Conservation (phyloP, 1,140 invertebrate genomes). For the Drosophila nigromelanica region DNA sequence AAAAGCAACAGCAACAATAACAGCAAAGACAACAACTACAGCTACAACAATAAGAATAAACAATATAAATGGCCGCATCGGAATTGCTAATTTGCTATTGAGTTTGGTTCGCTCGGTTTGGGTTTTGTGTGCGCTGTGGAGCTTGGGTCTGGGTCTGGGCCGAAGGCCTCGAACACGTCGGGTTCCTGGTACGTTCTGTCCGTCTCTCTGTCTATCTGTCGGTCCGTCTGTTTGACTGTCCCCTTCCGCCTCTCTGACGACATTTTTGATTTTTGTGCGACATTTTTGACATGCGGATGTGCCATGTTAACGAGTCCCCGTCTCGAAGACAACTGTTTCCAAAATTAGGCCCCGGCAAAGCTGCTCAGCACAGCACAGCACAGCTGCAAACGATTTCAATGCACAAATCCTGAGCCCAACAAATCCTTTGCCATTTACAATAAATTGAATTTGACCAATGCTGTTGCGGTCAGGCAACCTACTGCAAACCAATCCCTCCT, state of each 20-base stretch:
- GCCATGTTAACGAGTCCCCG: conserved; percentile 69
- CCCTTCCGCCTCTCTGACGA: conserved; percentile 13
- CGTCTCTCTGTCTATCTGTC: conserved; percentile 11
- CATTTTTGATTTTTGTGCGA: conserved; percentile 78
- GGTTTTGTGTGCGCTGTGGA: conserved; percentile 23
- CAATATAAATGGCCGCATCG: conserved; percentile 79
- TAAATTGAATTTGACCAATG: conserved; percentile 81
- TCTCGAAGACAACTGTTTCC: conserved; percentile 47
- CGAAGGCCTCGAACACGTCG: conserved; percentile 37
- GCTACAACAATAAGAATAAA: conserved; percentile 72
- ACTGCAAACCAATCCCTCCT: no score
- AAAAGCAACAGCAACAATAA: conserved; percentile 46
- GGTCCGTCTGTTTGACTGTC: conserved; percentile 21
- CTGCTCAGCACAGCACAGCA: no score
- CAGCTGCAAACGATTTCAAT: conserved; percentile 53
- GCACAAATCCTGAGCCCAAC: conserved; percentile 37
- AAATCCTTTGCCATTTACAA: conserved; percentile 78
- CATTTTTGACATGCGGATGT: conserved; percentile 82
- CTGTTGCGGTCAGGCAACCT: conserved; percentile 63
- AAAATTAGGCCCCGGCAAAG: conserved; percentile 43
- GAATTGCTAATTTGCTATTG: conserved; percentile 83
- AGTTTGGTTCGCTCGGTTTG: conserved; percentile 53
- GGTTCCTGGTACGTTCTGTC: conserved; percentile 59
- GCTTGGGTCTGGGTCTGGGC: conserved; percentile 50
- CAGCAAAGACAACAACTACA: conserved; percentile 35